These are phyloP conservation scores for Theodoxus fluviatilis DNA, from an alignment of 2,888 invertebrate species.

Conservation along the genomic window DNA sequence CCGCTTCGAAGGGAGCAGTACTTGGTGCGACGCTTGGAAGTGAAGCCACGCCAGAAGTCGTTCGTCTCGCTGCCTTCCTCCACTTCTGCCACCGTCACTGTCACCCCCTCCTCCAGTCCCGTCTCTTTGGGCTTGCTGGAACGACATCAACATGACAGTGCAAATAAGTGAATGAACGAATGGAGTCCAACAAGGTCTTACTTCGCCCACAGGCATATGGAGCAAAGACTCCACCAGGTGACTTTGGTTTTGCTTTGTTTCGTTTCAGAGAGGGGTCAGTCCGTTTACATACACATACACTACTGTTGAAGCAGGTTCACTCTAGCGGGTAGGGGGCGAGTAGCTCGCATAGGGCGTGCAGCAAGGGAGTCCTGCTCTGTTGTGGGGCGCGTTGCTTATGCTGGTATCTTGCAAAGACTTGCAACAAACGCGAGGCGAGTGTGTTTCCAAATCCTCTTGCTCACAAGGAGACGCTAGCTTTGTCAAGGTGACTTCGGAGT, in stretches of 20 bases:
- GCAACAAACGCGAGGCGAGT: too few relatives aligned
- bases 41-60: conserved; percentile 73
- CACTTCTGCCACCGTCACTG: conserved; percentile 68
- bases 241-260: background rate
- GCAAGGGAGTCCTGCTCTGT: too few relatives aligned
- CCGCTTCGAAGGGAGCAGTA: conserved; percentile 70
- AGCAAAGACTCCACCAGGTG: background rate
- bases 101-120: conserved; percentile 68
- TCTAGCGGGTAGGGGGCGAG: too few relatives aligned
- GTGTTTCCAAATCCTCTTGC: too few relatives aligned
- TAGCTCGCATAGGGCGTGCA: too few relatives aligned
- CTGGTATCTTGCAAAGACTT: too few relatives aligned
- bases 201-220: too few relatives aligned
- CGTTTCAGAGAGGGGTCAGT: background rate
- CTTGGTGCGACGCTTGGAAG: conserved; percentile 55
- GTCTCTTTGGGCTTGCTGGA: conserved; percentile 73
- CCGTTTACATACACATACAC: background rate
- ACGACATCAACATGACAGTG: conserved; percentile 3
- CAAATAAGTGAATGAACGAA: too few relatives aligned
- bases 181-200: too few relatives aligned
- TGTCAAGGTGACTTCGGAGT: too few relatives aligned
- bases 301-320: background rate
- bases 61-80: conserved; percentile 79
- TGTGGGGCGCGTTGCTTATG: too few relatives aligned
- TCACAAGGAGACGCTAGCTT: too few relatives aligned